Evolutionary conservation across 2,888 invertebrate genomes (phyloP), one percentile per base, ranked within the genome.

Genomic region (Athrips mouffetella): DNA sequence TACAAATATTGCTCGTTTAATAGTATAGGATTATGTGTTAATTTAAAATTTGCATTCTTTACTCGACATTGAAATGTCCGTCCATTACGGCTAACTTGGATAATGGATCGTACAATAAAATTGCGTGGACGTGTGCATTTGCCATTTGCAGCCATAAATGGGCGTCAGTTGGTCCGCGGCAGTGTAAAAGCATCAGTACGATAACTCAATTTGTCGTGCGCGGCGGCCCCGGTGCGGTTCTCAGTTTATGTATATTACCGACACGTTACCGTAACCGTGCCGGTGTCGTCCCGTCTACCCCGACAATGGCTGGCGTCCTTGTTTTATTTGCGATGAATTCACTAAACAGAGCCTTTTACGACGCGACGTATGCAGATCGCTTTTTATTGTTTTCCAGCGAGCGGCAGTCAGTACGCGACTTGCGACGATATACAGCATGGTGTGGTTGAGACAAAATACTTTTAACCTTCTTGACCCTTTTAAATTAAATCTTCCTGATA

Each of bases 291-390:
- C 7, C 13, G 2, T 3, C 1, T 15, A 1, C 15, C 33, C 5
- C 47, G 45, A 13, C 11, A 39, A 27, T 11, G 13, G 15, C 3
- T 16, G 8, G 25, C 41, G 15, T 8, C 27, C 25, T 25, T 45
- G 70, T 76, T 76, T 75, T 75, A 75, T 61, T 58, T 57, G 59
- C 65, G 63, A 64, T 65, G 63, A 69, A 73, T 71, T 68, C 65
- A 65, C 72, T 73, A 68, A 68, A 66, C 67, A 66, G 58, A 52
- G 50, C 39, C 50, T 52, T 70, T 73, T 66, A 66, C 55, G 57
- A 58, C 54, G 54, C 58, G 55, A 57, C 63, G 67, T 63, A 66
- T 72, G 73, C 67, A 69, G 61, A 70, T 63, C 58, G 54, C 47
- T 47, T 54, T 59, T 57, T 58, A 60, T 48, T 53, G 50, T 45